Conservation (phyloP, 53 echinoderm and acorn worm genomes). For the Echinarachnius parma region DNA sequence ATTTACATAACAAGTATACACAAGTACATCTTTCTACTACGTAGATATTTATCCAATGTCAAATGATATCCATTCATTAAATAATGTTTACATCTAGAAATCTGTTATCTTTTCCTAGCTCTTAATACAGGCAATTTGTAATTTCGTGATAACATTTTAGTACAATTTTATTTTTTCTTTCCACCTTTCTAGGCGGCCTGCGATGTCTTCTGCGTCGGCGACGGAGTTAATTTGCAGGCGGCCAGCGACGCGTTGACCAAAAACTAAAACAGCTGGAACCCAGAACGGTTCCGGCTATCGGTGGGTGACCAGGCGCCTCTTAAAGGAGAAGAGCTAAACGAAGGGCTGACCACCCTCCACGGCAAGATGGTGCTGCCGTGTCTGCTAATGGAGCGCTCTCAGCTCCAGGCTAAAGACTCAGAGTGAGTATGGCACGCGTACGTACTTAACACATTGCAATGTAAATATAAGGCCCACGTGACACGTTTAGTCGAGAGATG, state of each 20-base stretch:
- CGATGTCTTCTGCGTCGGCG: slow-evolving; percentile 86
- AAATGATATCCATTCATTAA: too few relatives aligned
- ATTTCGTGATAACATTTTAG: too few relatives aligned
- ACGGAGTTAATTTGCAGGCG: slow-evolving; percentile 66
- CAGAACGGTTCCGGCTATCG: slow-evolving; percentile 69
- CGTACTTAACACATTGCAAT: too few relatives aligned
- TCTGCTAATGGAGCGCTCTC: slow-evolving; percentile 52
- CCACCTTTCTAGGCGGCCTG: slow-evolving; percentile 59
- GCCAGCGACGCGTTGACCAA: slow-evolving; percentile 68
- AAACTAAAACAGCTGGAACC: slow-evolving; percentile 74
- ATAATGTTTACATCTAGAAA: too few relatives aligned
- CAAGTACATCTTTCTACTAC: too few relatives aligned
- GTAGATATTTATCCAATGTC: too few relatives aligned
- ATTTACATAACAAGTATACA: too few relatives aligned
- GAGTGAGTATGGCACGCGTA: slow-evolving; percentile 63
- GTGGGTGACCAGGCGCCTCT: slow-evolving; percentile 51
- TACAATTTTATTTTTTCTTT: too few relatives aligned
- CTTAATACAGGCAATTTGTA: too few relatives aligned
- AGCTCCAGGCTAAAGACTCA: slow-evolving; percentile 79
- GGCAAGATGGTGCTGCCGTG: slow-evolving; percentile 77
- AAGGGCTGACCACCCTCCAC: slow-evolving; percentile 70
- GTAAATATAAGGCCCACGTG: too few relatives aligned
- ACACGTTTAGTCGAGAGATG: too few relatives aligned
- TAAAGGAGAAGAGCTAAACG: slow-evolving; percentile 63
- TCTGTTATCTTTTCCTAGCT: too few relatives aligned